These are phyloP conservation scores for Hoplostethus mediterraneus DNA, from an alignment of 2,797 vertebrate species.

Conservation along the genomic window DNA sequence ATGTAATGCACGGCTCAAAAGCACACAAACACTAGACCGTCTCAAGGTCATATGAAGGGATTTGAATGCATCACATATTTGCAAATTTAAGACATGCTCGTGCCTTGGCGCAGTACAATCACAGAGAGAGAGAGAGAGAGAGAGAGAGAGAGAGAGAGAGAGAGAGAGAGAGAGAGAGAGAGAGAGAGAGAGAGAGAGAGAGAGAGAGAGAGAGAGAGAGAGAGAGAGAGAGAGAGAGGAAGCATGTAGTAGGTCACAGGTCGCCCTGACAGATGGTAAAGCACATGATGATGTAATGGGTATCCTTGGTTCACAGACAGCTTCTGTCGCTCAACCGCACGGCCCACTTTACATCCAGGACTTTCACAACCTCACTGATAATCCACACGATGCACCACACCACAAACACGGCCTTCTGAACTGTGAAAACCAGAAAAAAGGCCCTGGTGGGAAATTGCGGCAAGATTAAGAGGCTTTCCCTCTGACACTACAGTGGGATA, in stretches of 20 bases:
- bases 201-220: not conserved
- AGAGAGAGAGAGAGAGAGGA: conserved; percentile 12
- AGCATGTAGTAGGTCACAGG: conserved; percentile 25
- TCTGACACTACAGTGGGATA: conserved; percentile 33
- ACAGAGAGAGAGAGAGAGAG: not conserved
- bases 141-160: conserved; percentile 7
- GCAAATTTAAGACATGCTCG: no score
- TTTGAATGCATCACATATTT: no score
- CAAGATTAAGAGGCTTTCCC: conserved; percentile 60
- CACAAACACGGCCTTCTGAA: not conserved
- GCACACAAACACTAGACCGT: not conserved
- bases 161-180: not conserved
- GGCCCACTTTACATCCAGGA: conserved; percentile 12
- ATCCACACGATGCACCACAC: conserved; percentile 1
- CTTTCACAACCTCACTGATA: conserved; percentile 29
- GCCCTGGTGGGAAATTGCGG: conserved; percentile 40
- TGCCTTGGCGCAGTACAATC: no score
- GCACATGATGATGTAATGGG: conserved; percentile 36
- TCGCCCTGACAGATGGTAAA: conserved; percentile 38
- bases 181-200: conserved; percentile 3
- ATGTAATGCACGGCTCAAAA: conserved; percentile 1
- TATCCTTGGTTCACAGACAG: conserved; percentile 9
- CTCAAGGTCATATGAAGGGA: no score
- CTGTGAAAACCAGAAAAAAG: conserved; percentile 32
- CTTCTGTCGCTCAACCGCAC: conserved; percentile 12